Conservation (phyloP, 2,888 invertebrate species). For the Chymomyza fuscimana region DNA sequence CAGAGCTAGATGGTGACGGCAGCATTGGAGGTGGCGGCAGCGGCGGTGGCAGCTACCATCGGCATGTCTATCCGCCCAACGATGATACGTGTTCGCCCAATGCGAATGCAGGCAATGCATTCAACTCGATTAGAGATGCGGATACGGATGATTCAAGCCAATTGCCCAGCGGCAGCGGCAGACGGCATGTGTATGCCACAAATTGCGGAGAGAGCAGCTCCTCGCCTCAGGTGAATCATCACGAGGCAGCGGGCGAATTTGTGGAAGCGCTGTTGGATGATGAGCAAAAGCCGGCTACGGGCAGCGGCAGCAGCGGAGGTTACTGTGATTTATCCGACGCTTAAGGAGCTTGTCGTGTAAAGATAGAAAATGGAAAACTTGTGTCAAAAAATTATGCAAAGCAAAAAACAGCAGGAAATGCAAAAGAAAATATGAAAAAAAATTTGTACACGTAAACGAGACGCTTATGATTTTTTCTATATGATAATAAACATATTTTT, state of each 20-base stretch:
- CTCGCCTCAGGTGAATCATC: conserved; percentile 77
- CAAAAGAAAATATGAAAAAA: conserved; percentile 9
- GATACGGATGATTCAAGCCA: conserved; percentile 79
- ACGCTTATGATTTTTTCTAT: conserved; percentile 65
- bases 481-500: conserved; percentile 41
- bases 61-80: conserved; percentile 79
- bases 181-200: conserved; percentile 77
- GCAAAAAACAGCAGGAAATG: not conserved
- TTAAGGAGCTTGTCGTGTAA: conserved; percentile 32
- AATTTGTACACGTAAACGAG: conserved; percentile 60
- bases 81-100: conserved; percentile 78
- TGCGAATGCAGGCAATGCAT: conserved; percentile 77
- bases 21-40: conserved; percentile 62
- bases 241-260: conserved; percentile 63
- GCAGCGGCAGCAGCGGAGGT: conserved; percentile 29
- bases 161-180: conserved; percentile 60
- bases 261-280: conserved; percentile 71
- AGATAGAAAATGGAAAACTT: not conserved
- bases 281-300: conserved; percentile 57
- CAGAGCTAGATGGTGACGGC: conserved; percentile 76
- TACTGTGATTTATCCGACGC: conserved; percentile 76
- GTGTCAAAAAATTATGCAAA: conserved; percentile 14
- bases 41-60: conserved; percentile 69
- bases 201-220: conserved; percentile 78
- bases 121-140: conserved; percentile 78